Conservation (phyloP, 2,888 invertebrate species). For the Lasioglossum oenotherae region DNA sequence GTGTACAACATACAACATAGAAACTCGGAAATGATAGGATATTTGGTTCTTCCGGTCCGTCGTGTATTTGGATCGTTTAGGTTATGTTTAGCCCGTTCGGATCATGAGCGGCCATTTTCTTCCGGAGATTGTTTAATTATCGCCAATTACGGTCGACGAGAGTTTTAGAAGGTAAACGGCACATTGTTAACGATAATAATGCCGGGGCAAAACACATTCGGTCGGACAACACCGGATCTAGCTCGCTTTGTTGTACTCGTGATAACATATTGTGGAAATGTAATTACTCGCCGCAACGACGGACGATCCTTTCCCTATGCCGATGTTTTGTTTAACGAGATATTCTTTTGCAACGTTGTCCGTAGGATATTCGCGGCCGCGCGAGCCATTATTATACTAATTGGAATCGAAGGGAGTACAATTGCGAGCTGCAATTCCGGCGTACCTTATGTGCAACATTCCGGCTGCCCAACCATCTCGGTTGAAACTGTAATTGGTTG, state of each 20-base stretch:
- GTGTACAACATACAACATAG: background rate
- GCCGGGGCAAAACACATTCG: background rate
- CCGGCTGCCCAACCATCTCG: background rate
- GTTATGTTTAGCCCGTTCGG: background rate
- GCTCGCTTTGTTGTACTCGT: background rate
- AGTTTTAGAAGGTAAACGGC: background rate
- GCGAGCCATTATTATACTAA: background rate
- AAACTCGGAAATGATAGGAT: background rate
- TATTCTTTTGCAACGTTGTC: background rate
- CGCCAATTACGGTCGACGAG: background rate
- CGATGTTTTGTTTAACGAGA: constrained; percentile 24
- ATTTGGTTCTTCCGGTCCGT: background rate
- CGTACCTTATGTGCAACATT: background rate
- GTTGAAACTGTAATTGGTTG: background rate
- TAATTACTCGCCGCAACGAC: constrained; percentile 7
- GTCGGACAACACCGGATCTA: background rate
- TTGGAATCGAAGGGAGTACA: background rate
- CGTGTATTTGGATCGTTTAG: background rate
- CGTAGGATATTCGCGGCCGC: background rate
- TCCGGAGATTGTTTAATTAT: background rate
- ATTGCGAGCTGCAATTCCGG: background rate
- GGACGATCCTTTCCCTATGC: background rate
- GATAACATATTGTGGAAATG: background rate
- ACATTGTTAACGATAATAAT: constrained; percentile 5
- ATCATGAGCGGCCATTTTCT: background rate